Conservation (phyloP, 2,888 invertebrate genomes). For the Watsonalla cultraria region DNA sequence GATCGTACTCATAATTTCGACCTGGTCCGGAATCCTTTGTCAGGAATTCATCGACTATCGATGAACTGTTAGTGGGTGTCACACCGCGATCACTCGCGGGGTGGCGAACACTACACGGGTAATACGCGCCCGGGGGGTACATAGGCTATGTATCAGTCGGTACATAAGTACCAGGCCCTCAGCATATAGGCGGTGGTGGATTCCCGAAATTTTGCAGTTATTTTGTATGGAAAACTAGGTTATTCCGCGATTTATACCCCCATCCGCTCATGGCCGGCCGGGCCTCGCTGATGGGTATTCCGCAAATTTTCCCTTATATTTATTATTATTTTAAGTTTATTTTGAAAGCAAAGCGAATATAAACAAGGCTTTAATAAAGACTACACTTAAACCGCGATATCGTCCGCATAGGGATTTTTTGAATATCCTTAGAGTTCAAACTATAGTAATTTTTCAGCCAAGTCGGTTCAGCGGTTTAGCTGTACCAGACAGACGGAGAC, state of each 20-base stretch:
- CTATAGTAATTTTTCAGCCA: no score
- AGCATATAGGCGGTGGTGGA: conserved; percentile 58
- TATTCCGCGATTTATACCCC: conserved; percentile 66
- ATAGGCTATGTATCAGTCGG: conserved; percentile 72
- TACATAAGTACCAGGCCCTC: conserved; percentile 51
- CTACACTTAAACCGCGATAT: no score
- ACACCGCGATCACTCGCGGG: conserved; percentile 62
- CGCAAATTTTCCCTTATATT: conserved; percentile 12
- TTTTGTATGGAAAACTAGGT: conserved; percentile 77
- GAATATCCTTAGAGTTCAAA: no score
- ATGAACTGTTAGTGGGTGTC: conserved; percentile 37
- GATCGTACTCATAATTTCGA: no score
- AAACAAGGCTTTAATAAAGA: conserved; percentile 6
- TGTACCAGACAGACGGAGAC: no score
- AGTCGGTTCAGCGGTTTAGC: no score
- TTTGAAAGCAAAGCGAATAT: not conserved
- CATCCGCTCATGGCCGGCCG: conserved; percentile 28
- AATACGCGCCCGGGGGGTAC: conserved; percentile 47
- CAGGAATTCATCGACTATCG: conserved; percentile 48
- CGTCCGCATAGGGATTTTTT: no score
- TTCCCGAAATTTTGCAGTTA: conserved; percentile 77
- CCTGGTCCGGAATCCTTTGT: not conserved
- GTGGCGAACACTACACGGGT: conserved; percentile 62
- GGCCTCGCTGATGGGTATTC: conserved; percentile 5
- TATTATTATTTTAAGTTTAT: not conserved